phyloP scores from a whole-genome alignment of 1,140 invertebrate genomes.

The Brachystomella parvula region DNA sequence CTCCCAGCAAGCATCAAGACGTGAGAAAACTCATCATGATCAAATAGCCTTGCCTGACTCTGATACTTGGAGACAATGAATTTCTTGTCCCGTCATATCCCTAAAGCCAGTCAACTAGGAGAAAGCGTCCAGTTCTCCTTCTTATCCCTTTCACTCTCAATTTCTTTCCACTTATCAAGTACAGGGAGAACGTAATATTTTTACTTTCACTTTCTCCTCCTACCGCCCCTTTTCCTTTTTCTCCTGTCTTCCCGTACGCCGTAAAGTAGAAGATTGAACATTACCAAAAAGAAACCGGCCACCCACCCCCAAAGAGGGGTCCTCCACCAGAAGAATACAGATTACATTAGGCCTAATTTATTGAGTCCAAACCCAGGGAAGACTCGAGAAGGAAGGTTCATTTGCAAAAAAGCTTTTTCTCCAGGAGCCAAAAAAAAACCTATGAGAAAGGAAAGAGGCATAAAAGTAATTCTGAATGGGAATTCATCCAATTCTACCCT shows the following conservation, averaged over 20 bases:
- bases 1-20: background rate
- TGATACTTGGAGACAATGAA: background rate
- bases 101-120: background rate
- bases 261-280: too few species aligned
- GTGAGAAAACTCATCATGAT: background rate
- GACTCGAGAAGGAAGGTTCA: slow-evolving; percentile 27
- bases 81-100: background rate
- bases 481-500: background rate
- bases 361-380: slow-evolving; percentile 32
- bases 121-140: slow-evolving; percentile 11
- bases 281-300: too few species aligned
- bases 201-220: slow-evolving; percentile 19
- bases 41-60: too few species aligned
- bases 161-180: slow-evolving; percentile 39
- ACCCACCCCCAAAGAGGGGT: slow-evolving; percentile 30
- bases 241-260: background rate
- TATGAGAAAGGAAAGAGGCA: background rate
- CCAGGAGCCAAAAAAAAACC: too few species aligned
- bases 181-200: slow-evolving; percentile 37
- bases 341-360: slow-evolving; percentile 39
- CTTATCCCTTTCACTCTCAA: slow-evolving; percentile 34
- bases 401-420: slow-evolving; percentile 30
- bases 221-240: slow-evolving; percentile 3
- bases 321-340: slow-evolving; percentile 39
- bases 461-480: background rate